These are phyloP conservation scores for Sipha maydis DNA, from an alignment of 2,888 invertebrate species.

Conservation along the genomic window DNA sequence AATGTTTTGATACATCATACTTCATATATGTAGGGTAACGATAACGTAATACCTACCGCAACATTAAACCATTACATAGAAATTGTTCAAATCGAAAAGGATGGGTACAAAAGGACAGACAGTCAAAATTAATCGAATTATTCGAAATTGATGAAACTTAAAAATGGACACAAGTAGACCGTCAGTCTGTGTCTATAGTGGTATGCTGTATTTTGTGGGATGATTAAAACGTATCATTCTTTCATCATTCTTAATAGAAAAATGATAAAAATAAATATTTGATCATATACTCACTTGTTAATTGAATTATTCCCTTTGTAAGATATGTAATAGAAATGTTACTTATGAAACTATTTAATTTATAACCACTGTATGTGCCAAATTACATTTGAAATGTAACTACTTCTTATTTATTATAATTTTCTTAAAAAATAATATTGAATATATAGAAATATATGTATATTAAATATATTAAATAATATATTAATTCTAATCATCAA, in stretches of 20 bases:
- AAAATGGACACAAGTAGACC: neutral
- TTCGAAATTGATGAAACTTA: neutral
- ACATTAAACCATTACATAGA: neutral
- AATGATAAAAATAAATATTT: neutral
- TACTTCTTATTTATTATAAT: neutral
- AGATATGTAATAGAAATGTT: neutral
- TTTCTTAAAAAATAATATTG: neutral
- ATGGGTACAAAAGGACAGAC: neutral
- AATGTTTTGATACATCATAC: no score
- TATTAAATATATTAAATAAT: no score
- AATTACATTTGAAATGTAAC: neutral
- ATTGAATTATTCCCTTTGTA: neutral
- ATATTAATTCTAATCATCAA: no score
- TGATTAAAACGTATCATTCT: no score
- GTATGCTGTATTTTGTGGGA: neutral
- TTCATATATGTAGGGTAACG: no score
- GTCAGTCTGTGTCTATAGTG: neutral
- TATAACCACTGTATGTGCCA: neutral
- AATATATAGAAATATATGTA: no score
- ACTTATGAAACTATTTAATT: neutral
- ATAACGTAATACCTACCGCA: no score
- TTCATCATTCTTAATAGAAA: neutral
- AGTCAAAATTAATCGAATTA: conserved; percentile 36
- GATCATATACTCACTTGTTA: neutral
- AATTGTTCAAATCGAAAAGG: conserved; percentile 10